Evolutionary conservation across 2,113 vertebrate species (phyloP).

Genomic region (Serinus canaria): DNA sequence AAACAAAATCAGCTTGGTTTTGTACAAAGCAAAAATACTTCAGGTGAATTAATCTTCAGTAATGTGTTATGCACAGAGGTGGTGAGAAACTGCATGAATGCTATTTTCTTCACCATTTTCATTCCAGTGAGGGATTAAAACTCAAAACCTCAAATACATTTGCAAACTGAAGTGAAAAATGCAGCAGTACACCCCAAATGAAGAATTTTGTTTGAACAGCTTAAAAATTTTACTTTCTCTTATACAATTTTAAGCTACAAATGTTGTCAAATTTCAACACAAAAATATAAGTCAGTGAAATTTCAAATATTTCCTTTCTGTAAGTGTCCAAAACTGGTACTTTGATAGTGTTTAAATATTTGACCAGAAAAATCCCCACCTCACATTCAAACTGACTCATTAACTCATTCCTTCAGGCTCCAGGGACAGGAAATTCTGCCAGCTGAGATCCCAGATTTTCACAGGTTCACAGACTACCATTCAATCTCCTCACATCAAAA

Average conservation of each 20-base stretch:
- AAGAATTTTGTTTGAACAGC: not conserved
- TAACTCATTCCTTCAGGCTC: not conserved
- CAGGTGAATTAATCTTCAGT: not conserved
- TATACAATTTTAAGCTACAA: not conserved
- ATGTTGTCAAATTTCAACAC: not conserved
- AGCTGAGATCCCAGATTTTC: not conserved
- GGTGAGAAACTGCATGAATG: not conserved
- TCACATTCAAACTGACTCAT: not conserved
- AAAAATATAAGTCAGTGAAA: not conserved
- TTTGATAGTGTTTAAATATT: not conserved
- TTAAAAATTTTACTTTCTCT: not conserved
- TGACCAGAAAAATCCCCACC: not conserved
- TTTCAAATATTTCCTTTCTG: not conserved
- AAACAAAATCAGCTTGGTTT: not conserved
- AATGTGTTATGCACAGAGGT: not conserved
- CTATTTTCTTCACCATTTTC: not conserved
- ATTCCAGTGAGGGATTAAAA: not conserved
- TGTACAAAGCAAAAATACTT: not conserved
- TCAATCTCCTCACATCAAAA: not conserved
- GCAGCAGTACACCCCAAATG: accelerated
- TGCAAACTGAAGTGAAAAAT: not conserved
- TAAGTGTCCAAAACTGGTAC: not conserved
- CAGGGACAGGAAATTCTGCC: not conserved
- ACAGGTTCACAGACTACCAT: not conserved
- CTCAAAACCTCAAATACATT: not conserved